Base-by-base conservation (phyloP, 2,113 vertebrate species). In the Carassius gibelio region DNA sequence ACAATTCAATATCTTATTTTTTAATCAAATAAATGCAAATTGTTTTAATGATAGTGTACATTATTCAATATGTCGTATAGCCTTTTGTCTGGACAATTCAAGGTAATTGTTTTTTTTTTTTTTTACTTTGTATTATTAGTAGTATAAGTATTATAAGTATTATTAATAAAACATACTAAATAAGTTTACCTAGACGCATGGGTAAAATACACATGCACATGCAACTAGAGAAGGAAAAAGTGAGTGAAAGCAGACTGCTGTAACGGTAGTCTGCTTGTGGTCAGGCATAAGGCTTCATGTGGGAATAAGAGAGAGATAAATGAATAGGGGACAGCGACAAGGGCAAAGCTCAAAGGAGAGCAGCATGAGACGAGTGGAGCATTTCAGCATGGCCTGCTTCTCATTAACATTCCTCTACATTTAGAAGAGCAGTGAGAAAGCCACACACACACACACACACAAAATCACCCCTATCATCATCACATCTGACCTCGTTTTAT, bases 401-500 rank as follows among this genome's bases (percentile, higher is more conserved):
- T 90, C 68, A 77, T 89, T 90, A 89, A 89, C 87, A 90, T 89
- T 90, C 87, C 72, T 81, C 76, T 85, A 57, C 81, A 48, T 69
- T 59, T 42, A 87, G 38, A 76, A 59, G 55, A 55, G 30, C 38
- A 72, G 19, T 61, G 42, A 75, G 42, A 76, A 62, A 86, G 69
- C 89, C 85, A 84, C 92, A 90, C 88, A 90, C 85, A 84, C 66
- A 85, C 92, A 90, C 88, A 90, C 85, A 84, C 66, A 86, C 69
- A 75, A 81, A 83, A 84, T 52, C 82, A 71, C 15, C n/a, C 76
- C 55, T 81, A 79, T 64, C 75, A 76, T 74, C 59, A 75, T 61
- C 23, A 42, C 62, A 74, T 88, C 79, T 83, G 85, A 84, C 88
- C 87, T 91, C 80, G 88, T 91, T 89, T 91, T 90, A 90, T 72